phyloP scores from a whole-genome alignment of 2,797 vertebrate genomes.

The Lepus oiostolus region DNA sequence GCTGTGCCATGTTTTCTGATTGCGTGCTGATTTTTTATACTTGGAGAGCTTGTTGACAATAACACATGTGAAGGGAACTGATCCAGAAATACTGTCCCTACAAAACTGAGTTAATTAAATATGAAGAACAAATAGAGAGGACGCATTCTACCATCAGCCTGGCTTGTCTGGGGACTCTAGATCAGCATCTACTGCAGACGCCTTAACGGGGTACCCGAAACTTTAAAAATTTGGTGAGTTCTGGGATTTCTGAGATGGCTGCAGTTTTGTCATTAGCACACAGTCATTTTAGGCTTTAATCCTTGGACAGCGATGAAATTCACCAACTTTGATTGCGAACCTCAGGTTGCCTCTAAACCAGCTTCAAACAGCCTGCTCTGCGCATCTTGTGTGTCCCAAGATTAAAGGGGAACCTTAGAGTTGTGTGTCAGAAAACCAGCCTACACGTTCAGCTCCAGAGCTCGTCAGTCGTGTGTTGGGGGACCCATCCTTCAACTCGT shows the following conservation, averaged over 20 bases:
- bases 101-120: conserved; percentile 73
- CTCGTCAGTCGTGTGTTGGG: neutral
- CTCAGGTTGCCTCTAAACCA: neutral
- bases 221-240: neutral
- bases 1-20: neutral
- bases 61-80: conserved; percentile 70
- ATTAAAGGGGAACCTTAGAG: neutral
- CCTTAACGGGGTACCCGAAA: neutral
- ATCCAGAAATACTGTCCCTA: conserved; percentile 64
- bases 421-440: neutral
- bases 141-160: conserved; percentile 32
- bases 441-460: neutral
- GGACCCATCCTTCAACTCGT: neutral
- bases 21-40: conserved; percentile 52
- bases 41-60: conserved; percentile 38
- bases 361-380: neutral
- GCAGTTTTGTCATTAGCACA: neutral
- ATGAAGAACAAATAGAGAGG: conserved; percentile 68
- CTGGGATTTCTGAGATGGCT: conserved; percentile 28
- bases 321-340: neutral
- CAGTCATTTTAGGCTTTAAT: neutral
- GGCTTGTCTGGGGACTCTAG: neutral
- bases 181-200: neutral
- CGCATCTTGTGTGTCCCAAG: neutral
- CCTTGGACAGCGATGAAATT: neutral